phyloP scores from a whole-genome alignment of 2,113 vertebrate species.

The Tretioscincus oriximinensis region DNA sequence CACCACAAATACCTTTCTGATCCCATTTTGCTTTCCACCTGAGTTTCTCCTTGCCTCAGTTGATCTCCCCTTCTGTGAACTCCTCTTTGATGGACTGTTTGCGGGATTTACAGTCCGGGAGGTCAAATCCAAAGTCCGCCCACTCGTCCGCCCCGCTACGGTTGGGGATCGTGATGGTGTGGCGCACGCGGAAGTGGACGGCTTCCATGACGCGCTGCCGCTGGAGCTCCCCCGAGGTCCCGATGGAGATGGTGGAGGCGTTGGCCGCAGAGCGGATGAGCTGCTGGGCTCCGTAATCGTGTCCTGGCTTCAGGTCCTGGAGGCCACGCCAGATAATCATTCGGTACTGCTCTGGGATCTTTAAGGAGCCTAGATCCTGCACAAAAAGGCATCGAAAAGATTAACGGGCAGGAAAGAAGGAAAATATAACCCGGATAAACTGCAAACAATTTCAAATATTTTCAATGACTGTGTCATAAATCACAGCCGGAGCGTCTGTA shows the following conservation, averaged over 20 bases:
- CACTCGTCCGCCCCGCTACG: conserved; percentile 84
- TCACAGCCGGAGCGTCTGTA: too few species aligned
- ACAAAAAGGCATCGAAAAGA: rapidly evolving
- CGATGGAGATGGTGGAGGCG: conserved; percentile 83
- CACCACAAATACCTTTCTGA: rapidly evolving
- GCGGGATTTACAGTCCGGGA: conserved; percentile 91
- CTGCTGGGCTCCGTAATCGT: conserved; percentile 84
- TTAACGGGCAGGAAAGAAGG: not conserved
- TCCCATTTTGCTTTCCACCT: not conserved
- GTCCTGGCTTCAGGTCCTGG: conserved; percentile 92
- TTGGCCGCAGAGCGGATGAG: conserved; percentile 91
- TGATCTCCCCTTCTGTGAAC: conserved; percentile 86
- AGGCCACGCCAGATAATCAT: conserved; percentile 93
- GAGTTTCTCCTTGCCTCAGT: conserved; percentile 64
- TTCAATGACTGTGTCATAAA: too few species aligned
- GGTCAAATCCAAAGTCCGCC: conserved; percentile 98
- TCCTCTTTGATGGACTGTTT: conserved; percentile 96
- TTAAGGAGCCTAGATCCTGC: conserved; percentile 92
- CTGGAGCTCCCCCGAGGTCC: conserved; percentile 87
- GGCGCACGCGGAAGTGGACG: conserved; percentile 96
- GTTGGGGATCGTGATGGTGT: conserved; percentile 98
- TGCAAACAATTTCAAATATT: too few species aligned
- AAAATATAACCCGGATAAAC: too few species aligned
- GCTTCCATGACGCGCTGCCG: conserved; percentile 98
- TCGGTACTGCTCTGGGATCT: conserved; percentile 95